Evolutionary conservation across 2,113 vertebrate species (phyloP).

Genomic region (Pantherophis guttatus): DNA sequence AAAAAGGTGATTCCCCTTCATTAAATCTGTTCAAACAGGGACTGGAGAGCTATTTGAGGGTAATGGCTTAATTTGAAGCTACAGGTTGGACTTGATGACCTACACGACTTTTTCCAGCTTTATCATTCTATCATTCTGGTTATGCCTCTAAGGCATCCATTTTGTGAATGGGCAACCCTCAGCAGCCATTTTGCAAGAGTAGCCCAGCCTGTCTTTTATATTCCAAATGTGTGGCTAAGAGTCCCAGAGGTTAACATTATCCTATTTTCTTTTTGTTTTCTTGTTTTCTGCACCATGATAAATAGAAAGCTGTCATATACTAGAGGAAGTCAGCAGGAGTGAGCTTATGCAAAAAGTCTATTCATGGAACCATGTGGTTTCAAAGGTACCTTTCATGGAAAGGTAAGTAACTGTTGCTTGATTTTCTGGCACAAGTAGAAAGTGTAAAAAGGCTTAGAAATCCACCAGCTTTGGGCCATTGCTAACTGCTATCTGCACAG

Average conservation of each 20-base stretch:
- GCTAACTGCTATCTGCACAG: not conserved
- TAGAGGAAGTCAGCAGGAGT: not conserved
- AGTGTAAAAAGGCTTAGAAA: not conserved
- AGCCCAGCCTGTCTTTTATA: not conserved
- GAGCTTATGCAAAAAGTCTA: not conserved
- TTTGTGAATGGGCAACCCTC: not conserved
- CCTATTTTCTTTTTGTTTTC: not conserved
- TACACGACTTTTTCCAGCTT: not conserved
- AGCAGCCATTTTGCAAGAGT: not conserved
- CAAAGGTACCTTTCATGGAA: not conserved
- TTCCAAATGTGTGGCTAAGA: not conserved
- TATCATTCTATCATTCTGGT: not conserved
- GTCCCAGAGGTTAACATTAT: not conserved
- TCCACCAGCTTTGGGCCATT: not conserved
- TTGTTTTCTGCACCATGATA: not conserved
- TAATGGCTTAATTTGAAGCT: not conserved
- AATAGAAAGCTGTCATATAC: not conserved
- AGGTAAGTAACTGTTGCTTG: not conserved
- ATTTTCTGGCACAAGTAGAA: not conserved
- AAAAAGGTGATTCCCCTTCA: not conserved
- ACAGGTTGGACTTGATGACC: not conserved
- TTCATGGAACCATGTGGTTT: not conserved
- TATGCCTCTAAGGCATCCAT: not conserved
- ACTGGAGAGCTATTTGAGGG: not conserved
- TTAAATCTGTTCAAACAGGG: not conserved